Conservation (phyloP, 2,888 invertebrate species). For the Ectobius pallidus region DNA sequence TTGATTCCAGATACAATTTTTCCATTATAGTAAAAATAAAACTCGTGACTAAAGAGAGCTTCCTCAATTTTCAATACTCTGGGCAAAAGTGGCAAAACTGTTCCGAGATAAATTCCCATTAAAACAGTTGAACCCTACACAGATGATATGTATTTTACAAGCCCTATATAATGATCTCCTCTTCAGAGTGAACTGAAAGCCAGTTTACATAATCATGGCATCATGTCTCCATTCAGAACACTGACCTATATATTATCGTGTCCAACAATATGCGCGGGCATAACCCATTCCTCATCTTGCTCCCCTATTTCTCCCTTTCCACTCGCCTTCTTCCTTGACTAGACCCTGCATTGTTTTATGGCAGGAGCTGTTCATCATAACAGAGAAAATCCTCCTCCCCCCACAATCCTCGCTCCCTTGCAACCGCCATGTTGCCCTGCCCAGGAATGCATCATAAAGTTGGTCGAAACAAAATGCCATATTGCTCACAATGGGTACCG, state of each 20-base stretch:
- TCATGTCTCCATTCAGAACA: neutral
- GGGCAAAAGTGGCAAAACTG: too few species aligned
- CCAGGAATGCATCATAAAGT: constrained; percentile 21
- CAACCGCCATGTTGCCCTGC: constrained; percentile 19
- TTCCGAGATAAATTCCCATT: too few species aligned
- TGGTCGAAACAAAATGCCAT: constrained; percentile 34
- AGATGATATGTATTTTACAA: too few species aligned
- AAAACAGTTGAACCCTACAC: too few species aligned
- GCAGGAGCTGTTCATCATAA: constrained; percentile 26
- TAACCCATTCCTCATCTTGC: neutral
- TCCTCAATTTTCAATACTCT: too few species aligned
- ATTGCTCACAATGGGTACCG: constrained; percentile 35
- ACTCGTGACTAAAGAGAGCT: too few species aligned
- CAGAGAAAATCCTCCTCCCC: neutral
- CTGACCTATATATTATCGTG: constrained; percentile 13
- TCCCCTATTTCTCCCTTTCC: neutral
- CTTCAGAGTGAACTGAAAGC: neutral
- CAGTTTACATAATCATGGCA: too few species aligned
- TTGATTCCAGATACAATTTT: too few species aligned
- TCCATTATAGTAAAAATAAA: too few species aligned
- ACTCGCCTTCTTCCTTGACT: neutral
- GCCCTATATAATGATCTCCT: neutral
- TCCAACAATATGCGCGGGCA: neutral
- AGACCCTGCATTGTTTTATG: constrained; percentile 17
- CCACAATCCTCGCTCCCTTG: too few species aligned